phyloP scores from a whole-genome alignment of 2,888 invertebrate genomes.

The Napeogenes inachia region DNA sequence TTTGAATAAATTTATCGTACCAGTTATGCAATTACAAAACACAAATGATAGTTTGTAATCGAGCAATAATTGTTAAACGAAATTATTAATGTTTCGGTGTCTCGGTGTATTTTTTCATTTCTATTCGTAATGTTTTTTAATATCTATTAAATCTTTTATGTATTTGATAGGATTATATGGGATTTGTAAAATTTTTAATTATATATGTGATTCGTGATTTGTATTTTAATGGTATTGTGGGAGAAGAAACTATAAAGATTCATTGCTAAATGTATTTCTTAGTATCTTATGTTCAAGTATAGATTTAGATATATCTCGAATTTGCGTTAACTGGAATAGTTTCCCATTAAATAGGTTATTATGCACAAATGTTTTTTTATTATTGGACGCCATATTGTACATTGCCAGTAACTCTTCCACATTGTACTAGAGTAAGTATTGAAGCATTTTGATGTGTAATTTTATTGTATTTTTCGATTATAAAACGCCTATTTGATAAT shows the following conservation, averaged over 20 bases:
- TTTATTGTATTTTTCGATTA: conserved; percentile 32
- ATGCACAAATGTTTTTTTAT: conserved; percentile 35
- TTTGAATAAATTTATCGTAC: conserved; percentile 10
- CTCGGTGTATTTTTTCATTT: conserved; percentile 14
- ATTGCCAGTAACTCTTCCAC: conserved; percentile 47
- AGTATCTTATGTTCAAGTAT: no score
- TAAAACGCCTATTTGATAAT: conserved; percentile 25
- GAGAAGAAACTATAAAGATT: no score
- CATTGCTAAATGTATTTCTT: no score
- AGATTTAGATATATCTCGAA: conserved; percentile 5
- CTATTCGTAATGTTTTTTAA: conserved; percentile 16
- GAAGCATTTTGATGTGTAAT: conserved; percentile 48
- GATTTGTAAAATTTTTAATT: neutral
- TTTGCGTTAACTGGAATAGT: neutral
- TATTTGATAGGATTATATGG: neutral
- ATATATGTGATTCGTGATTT: neutral
- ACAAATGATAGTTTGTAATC: conserved; percentile 9
- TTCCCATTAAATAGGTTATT: conserved; percentile 6
- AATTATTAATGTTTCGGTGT: conserved; percentile 9
- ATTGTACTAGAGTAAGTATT: conserved; percentile 45
- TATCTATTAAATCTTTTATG: conserved; percentile 9
- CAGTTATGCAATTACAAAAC: conserved; percentile 3
- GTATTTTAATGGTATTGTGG: no score
- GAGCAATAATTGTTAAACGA: conserved; percentile 25
- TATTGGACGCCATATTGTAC: conserved; percentile 38